Percentiles rank a stretch among this genome's conserved stretches.
These are phyloP conservation scores for Xenopus borealis DNA, from an alignment of 2,113 vertebrate genomes.

Conservation along the genomic window DNA sequence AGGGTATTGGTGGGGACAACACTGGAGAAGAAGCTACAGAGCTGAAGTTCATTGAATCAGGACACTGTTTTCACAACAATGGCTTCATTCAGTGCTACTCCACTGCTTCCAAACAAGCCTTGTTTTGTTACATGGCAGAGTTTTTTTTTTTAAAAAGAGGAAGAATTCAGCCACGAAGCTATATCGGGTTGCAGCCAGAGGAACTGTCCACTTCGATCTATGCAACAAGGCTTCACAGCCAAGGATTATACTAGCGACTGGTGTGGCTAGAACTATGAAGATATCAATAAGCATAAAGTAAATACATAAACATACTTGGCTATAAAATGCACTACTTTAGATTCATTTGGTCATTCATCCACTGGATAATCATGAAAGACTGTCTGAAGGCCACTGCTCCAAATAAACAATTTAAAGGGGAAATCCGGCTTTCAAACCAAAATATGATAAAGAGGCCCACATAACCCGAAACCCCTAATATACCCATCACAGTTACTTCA, in stretches of 20 bases:
- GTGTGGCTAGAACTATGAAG: background rate
- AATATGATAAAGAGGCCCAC: too few species aligned
- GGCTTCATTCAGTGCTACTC: conserved; percentile 53
- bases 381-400: too few species aligned
- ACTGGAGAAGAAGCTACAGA: conserved; percentile 47
- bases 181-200: conserved; percentile 59
- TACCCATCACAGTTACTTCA: too few species aligned
- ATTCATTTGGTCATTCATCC: too few species aligned
- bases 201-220: conserved; percentile 59
- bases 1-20: conserved; percentile 17
- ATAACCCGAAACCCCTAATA: too few species aligned
- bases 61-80: conserved; percentile 56
- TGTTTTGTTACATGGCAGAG: conserved; percentile 57
- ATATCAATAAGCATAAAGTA: background rate
- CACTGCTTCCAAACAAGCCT: conserved; percentile 54
- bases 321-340: background rate
- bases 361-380: too few species aligned
- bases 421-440: too few species aligned
- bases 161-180: conserved; percentile 28
- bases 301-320: background rate
- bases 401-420: too few species aligned
- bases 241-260: conserved; percentile 58
- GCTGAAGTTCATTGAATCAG: conserved; percentile 52
- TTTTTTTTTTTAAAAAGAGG: conserved; percentile 10
- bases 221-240: conserved; percentile 59